Percentiles rank a stretch among this genome's conserved stretches.
These are phyloP conservation scores for Drosophila littoralis DNA, from an alignment of 1,140 invertebrate genomes.

Conservation along the genomic window DNA sequence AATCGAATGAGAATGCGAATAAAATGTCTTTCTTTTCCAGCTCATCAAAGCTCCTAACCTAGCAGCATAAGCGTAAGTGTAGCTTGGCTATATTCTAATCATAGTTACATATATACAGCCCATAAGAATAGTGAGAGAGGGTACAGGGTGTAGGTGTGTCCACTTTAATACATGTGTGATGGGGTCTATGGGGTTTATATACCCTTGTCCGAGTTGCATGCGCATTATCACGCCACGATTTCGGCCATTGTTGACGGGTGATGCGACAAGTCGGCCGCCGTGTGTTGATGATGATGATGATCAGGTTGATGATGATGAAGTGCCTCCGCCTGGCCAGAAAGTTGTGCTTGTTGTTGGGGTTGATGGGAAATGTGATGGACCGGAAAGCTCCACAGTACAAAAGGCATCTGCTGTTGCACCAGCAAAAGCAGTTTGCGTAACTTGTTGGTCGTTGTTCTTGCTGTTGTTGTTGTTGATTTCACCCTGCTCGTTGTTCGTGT, in stretches of 20 bases:
- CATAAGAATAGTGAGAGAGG: background rate
- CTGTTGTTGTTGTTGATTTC: constrained; percentile 35
- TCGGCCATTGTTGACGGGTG: constrained; percentile 64
- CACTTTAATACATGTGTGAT: background rate
- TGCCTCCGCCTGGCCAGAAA: background rate
- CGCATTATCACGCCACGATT: constrained; percentile 76
- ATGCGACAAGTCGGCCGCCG: constrained; percentile 14
- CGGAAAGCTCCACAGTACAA: constrained; percentile 80
- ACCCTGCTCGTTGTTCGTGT: constrained; percentile 35
- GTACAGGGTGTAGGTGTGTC: background rate
- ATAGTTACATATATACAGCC: constrained; percentile 52
- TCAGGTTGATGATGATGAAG: constrained; percentile 35
- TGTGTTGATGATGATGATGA: constrained; percentile 35
- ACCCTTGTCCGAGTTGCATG: constrained; percentile 7
- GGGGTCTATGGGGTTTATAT: background rate
- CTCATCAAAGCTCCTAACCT: constrained; percentile 17
- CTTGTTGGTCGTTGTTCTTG: constrained; percentile 78
- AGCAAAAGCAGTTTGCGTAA: constrained; percentile 79
- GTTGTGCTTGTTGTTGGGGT: constrained; percentile 24
- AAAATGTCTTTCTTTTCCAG: too few relatives aligned
- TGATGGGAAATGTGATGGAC: constrained; percentile 78
- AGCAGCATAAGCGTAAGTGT: constrained; percentile 42
- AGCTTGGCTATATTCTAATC: constrained; percentile 40
- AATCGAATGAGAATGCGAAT: too few relatives aligned
- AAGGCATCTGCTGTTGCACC: constrained; percentile 80